A percentile compares a stretch with the other conserved stretches of the same genome.
Evolutionary conservation across 1,140 invertebrate genomes (phyloP).

Genomic region (Tenebrio molitor): DNA sequence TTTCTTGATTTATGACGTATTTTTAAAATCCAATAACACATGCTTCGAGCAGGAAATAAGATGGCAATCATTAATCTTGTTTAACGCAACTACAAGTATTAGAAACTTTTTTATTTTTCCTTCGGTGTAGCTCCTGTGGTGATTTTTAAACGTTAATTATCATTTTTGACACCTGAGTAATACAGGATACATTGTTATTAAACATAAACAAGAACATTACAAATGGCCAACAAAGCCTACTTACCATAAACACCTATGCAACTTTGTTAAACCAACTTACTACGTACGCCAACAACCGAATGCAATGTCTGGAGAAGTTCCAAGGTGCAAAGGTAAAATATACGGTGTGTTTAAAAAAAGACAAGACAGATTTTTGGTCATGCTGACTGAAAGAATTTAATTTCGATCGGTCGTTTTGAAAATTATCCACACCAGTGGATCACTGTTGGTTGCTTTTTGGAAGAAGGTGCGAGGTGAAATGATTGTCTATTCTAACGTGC

Average conservation of each 20-base stretch:
- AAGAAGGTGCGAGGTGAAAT: too few species aligned
- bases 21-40: constrained; percentile 20
- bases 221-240: not conserved
- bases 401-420: too few species aligned
- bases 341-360: too few species aligned
- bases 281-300: too few species aligned
- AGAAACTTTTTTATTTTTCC: constrained; percentile 14
- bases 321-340: too few species aligned
- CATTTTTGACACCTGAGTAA: constrained; percentile 3
- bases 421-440: too few species aligned
- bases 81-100: constrained; percentile 4
- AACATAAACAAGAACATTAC: constrained; percentile 4
- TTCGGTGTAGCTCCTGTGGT: not conserved
- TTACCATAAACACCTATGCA: not conserved
- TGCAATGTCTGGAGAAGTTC: too few species aligned
- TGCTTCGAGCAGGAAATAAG: constrained; percentile 13
- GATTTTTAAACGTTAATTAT: constrained; percentile 6
- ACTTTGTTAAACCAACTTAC: not conserved
- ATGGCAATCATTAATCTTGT: constrained; percentile 30
- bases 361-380: too few species aligned
- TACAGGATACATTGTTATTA: not conserved
- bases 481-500: constrained; percentile 14
- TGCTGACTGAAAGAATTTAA: too few species aligned
- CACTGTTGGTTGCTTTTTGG: too few species aligned
- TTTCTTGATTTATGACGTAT: constrained; percentile 30